Evolutionary conservation across 2,797 vertebrate genomes (phyloP).

Genomic region (Champsocephalus esox): DNA sequence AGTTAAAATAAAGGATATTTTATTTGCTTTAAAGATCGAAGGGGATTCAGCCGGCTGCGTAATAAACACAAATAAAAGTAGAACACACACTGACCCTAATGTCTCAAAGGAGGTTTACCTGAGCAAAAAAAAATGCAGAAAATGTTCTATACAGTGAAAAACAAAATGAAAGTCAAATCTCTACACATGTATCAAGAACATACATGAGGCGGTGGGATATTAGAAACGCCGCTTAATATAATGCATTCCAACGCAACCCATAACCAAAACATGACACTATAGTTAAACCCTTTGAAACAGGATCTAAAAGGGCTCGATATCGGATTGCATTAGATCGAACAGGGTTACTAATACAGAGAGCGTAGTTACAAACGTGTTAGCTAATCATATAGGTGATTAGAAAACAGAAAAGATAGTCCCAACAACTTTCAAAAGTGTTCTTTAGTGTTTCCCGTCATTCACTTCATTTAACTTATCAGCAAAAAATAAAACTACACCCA

Average conservation of each 20-base stretch:
- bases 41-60: conserved; percentile 12
- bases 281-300: conserved; percentile 5
- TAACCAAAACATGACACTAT: neutral
- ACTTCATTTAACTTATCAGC: conserved; percentile 7
- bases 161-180: conserved; percentile 31
- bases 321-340: conserved; percentile 20
- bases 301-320: neutral
- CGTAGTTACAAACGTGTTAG: conserved; percentile 21
- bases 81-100: conserved; percentile 18
- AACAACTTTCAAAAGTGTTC: neutral
- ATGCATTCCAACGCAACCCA: conserved; percentile 43
- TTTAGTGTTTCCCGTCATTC: conserved; percentile 20
- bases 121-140: conserved; percentile 53
- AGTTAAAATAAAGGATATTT: neutral
- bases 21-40: conserved; percentile 10
- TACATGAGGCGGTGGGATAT: neutral
- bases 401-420: conserved; percentile 12
- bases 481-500: conserved; percentile 10
- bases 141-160: conserved; percentile 26
- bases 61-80: conserved; percentile 21
- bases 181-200: conserved; percentile 1
- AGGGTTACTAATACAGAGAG: conserved; percentile 21
- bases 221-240: conserved; percentile 14
- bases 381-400: conserved; percentile 8
- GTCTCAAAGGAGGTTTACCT: conserved; percentile 58